phyloP scores from a whole-genome alignment of 1,140 invertebrate species.

The Euwallacea fornicatus region DNA sequence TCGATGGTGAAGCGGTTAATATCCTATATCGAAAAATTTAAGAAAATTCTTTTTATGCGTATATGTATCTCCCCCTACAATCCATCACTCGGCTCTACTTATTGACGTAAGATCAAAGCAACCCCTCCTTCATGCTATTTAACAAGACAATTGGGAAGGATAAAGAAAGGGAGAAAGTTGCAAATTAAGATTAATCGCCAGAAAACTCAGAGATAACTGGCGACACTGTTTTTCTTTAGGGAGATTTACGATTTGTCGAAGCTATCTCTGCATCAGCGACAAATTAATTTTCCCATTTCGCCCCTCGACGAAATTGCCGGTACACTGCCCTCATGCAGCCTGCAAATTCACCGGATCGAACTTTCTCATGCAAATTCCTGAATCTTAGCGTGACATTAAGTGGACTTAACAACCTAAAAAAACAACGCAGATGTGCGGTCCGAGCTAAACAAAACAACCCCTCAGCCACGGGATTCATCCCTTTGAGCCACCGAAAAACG shows the following conservation, averaged over 20 bases:
- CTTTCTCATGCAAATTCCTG: slow-evolving; percentile 6
- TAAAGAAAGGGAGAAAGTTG: slow-evolving; percentile 1
- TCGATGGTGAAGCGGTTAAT: no score
- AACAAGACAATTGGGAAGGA: slow-evolving; percentile 16
- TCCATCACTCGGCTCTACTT: no score
- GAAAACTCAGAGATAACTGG: slow-evolving; percentile 27
- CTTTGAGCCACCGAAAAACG: not conserved
- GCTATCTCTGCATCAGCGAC: slow-evolving; percentile 10
- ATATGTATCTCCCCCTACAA: no score
- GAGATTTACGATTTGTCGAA: slow-evolving; percentile 31
- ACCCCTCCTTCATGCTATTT: no score
- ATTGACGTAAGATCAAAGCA: no score
- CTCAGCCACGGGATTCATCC: not conserved
- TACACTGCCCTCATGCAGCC: not conserved
- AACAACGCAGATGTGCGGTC: not conserved
- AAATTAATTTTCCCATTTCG: slow-evolving; percentile 24
- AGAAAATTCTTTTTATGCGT: no score
- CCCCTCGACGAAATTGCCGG: not conserved
- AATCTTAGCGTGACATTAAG: slow-evolving; percentile 9
- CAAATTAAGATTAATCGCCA: slow-evolving; percentile 30
- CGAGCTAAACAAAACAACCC: slow-evolving; percentile 1
- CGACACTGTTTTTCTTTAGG: slow-evolving; percentile 30
- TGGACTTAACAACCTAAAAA: not conserved
- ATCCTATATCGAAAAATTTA: no score
- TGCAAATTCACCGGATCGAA: not conserved